Conservation (phyloP, 1,140 invertebrate genomes). For the Drosophila arizonae region DNA sequence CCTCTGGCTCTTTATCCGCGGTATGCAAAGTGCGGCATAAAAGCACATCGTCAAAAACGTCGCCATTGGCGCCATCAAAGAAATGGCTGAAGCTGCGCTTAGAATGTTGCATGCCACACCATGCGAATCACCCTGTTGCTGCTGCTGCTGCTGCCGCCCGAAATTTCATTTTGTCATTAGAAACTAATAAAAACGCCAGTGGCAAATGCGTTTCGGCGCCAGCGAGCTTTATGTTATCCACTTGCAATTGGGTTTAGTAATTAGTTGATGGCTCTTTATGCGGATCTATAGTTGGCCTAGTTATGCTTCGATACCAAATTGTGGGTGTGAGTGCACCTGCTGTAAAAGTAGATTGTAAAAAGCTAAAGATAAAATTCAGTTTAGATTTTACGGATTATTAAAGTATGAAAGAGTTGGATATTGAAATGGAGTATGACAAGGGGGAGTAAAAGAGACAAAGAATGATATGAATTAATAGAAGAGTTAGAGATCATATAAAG, state of each 20-base stretch:
- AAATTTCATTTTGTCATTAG: conserved; percentile 79
- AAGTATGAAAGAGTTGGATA: too few relatives aligned
- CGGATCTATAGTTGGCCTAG: background rate
- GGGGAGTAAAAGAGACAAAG: too few relatives aligned
- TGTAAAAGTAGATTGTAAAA: too few relatives aligned
- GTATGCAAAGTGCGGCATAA: conserved; percentile 79
- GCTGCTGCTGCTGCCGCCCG: conserved; percentile 3
- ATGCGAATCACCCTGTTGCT: conserved; percentile 1
- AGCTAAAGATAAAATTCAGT: too few relatives aligned
- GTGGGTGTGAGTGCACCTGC: too few relatives aligned
- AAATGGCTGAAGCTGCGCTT: conserved; percentile 58
- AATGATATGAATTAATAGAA: too few relatives aligned
- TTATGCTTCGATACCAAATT: background rate
- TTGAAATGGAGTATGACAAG: too few relatives aligned
- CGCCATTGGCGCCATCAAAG: conserved; percentile 63
- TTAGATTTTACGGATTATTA: too few relatives aligned
- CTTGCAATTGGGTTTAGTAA: background rate
- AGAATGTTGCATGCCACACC: conserved; percentile 61
- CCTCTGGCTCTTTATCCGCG: conserved; percentile 28
- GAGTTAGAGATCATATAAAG: too few relatives aligned
- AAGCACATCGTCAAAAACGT: conserved; percentile 74
- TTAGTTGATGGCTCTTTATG: background rate
- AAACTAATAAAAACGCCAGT: conserved; percentile 66
- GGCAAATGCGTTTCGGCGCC: conserved; percentile 20
- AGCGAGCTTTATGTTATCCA: background rate